Percentiles rank a stretch among this genome's conserved stretches.
Conservation (phyloP, 1,140 invertebrate species). For the Cherax quadricarinatus region DNA sequence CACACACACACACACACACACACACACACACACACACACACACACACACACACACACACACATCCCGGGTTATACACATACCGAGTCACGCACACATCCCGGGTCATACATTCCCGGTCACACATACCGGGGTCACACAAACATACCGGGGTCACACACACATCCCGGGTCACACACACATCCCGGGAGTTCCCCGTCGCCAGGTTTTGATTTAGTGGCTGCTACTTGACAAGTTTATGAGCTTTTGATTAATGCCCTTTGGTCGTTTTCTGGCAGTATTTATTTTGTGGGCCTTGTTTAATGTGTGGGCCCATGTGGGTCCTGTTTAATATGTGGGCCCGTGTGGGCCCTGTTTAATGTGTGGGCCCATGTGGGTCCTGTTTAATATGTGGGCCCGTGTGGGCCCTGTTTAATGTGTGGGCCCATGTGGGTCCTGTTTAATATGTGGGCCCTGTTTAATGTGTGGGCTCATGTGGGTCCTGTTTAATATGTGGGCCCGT, state of each 20-base stretch:
- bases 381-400: not conserved
- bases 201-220: constrained; percentile 36
- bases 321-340: not conserved
- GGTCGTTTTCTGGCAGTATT: constrained; percentile 48
- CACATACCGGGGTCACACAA: not conserved
- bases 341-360: not conserved
- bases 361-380: not conserved
- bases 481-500: not conserved
- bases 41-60: not conserved
- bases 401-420: not conserved
- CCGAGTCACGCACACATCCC: no score
- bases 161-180: not conserved
- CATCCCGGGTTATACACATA: not conserved
- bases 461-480: not conserved
- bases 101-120: not conserved
- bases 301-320: not conserved
- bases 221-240: constrained; percentile 48
- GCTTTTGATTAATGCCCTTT: constrained; percentile 54
- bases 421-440: not conserved
- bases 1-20: not conserved
- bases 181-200: not conserved
- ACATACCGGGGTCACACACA: not conserved
- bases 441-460: not conserved
- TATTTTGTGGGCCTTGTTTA: constrained; percentile 23
- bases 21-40: not conserved